A percentile compares a stretch with the other conserved stretches of the same genome.
Evolutionary conservation across 2,888 invertebrate species (phyloP).

Genomic region (Parnassius apollo): DNA sequence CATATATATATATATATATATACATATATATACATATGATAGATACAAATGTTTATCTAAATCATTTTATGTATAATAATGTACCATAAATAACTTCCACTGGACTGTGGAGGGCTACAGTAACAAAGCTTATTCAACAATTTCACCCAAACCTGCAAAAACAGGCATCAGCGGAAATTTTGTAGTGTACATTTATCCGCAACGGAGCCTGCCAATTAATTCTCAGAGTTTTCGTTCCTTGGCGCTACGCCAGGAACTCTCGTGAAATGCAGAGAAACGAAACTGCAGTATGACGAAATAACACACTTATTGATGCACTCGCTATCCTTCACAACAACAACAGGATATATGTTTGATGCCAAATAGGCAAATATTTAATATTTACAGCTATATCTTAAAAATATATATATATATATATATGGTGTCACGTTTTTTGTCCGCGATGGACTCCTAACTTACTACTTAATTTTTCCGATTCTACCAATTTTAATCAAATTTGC

Average conservation of each 20-base stretch:
- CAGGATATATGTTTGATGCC: background rate
- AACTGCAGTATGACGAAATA: constrained; percentile 28
- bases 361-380: background rate
- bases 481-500: too few species aligned
- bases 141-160: background rate
- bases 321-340: constrained; percentile 13
- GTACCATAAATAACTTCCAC: too few species aligned
- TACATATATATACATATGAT: too few species aligned
- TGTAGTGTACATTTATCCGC: constrained; percentile 43
- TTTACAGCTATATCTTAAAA: too few species aligned
- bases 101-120: background rate
- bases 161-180: constrained; percentile 34
- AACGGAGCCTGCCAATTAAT: constrained; percentile 50
- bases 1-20: too few species aligned
- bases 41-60: too few species aligned
- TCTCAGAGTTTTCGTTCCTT: constrained; percentile 36
- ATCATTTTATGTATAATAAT: too few species aligned
- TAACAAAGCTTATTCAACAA: background rate
- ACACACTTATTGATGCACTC: background rate
- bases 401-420: too few species aligned
- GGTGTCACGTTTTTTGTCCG: too few species aligned
- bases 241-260: constrained; percentile 42
- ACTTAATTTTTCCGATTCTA: too few species aligned
- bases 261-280: constrained; percentile 30
- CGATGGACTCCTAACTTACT: too few species aligned